These are phyloP conservation scores for Leptobrachium ailaonicum DNA, from an alignment of 2,113 vertebrate species.

Conservation along the genomic window DNA sequence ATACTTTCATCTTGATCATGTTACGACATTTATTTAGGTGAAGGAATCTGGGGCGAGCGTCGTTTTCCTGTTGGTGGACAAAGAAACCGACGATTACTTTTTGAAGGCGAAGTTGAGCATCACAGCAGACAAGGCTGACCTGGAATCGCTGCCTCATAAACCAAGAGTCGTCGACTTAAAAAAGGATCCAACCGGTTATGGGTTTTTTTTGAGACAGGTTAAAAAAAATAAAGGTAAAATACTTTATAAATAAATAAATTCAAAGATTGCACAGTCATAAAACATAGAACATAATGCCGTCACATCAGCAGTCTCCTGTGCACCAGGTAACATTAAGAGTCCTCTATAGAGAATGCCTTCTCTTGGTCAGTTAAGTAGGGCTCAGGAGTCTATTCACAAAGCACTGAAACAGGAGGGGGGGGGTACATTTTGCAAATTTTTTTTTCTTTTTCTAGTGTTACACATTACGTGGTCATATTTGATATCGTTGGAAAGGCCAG, in stretches of 20 bases:
- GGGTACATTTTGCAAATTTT: neutral
- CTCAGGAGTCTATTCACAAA: no score
- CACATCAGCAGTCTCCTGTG: neutral
- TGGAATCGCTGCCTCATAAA: slow-evolving; percentile 73
- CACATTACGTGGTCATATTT: no score
- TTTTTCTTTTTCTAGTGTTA: no score
- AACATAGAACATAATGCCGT: neutral
- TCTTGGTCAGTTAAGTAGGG: neutral
- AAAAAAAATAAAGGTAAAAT: slow-evolving; percentile 64
- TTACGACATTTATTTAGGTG: slow-evolving; percentile 62
- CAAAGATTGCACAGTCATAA: neutral
- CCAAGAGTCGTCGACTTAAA: slow-evolving; percentile 74
- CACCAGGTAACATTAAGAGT: no score
- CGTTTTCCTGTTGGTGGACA: slow-evolving; percentile 80
- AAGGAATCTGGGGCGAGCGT: slow-evolving; percentile 70
- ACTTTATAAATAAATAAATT: no score
- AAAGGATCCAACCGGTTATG: slow-evolving; percentile 77
- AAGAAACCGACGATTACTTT: slow-evolving; percentile 73
- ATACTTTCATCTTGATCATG: neutral
- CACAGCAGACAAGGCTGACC: slow-evolving; percentile 66
- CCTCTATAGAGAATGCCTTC: no score
- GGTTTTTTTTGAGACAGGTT: slow-evolving; percentile 77
- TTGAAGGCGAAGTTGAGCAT: slow-evolving; percentile 63
- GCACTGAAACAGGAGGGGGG: neutral
- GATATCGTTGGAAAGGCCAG: no score